Conservation (phyloP, 1,140 invertebrate genomes). For the Tetraneura akinire region DNA sequence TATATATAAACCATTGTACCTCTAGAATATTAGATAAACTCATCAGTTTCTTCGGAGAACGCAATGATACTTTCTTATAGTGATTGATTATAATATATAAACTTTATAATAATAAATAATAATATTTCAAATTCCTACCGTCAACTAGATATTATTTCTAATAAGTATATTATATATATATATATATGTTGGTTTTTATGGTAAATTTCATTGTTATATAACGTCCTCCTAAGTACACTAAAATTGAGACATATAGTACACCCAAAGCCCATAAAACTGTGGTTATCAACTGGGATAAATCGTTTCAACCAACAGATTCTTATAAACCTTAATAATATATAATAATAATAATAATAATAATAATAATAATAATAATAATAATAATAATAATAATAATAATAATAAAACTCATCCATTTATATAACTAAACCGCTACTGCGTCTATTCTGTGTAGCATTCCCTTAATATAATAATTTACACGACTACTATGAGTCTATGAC, state of each 20-base stretch:
- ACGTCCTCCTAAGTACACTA: slow-evolving; percentile 13
- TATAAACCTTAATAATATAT: background rate
- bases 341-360: too few species aligned
- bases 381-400: too few species aligned
- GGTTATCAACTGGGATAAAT: slow-evolving; percentile 46
- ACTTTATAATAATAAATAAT: slow-evolving; percentile 20
- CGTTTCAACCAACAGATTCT: background rate
- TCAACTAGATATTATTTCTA: too few species aligned
- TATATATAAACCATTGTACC: background rate
- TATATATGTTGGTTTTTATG: background rate
- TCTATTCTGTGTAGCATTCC: background rate
- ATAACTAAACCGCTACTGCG: background rate
- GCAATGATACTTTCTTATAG: background rate
- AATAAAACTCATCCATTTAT: background rate
- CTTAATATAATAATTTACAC: slow-evolving; percentile 4
- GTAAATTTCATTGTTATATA: background rate
- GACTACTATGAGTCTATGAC: background rate
- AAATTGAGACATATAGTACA: slow-evolving; percentile 40
- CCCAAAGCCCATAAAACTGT: slow-evolving; percentile 24
- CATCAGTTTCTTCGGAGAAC: background rate
- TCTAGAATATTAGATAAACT: background rate
- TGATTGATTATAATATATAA: background rate
- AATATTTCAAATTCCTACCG: slow-evolving; percentile 21
- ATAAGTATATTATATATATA: too few species aligned
- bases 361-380: too few species aligned